Evolutionary conservation across 2,113 vertebrate genomes (phyloP).

Genomic region (Paradisaea rubra): DNA sequence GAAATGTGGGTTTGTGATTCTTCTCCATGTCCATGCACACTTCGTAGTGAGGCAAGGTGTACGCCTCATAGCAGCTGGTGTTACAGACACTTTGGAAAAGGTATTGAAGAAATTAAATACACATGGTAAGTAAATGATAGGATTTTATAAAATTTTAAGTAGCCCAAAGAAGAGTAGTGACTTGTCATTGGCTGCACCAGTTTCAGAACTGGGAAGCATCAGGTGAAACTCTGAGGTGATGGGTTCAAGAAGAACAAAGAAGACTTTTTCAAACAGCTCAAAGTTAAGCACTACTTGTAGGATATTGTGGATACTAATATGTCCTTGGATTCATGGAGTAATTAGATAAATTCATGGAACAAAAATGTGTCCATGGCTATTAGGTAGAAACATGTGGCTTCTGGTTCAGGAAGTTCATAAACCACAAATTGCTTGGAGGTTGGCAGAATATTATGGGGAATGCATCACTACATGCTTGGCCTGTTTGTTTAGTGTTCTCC

Average conservation of each 20-base stretch:
- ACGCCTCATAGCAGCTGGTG: neutral
- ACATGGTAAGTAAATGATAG: neutral
- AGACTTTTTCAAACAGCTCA: neutral
- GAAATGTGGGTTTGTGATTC: neutral
- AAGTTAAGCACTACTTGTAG: neutral
- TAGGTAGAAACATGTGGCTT: neutral
- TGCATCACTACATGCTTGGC: neutral
- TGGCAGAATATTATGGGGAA: neutral
- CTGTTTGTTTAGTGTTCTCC: neutral
- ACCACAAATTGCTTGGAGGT: neutral
- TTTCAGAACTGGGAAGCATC: neutral
- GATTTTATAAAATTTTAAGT: neutral
- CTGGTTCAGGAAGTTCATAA: neutral
- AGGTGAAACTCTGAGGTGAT: neutral
- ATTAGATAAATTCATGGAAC: neutral
- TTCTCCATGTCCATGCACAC: rapidly evolving
- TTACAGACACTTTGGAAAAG: neutral
- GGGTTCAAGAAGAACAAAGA: neutral
- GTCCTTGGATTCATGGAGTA: neutral
- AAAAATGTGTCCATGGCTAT: neutral
- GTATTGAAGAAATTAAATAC: neutral
- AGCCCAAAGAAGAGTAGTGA: neutral
- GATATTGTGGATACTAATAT: neutral
- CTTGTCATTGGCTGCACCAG: neutral
- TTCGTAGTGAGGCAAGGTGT: neutral